Conservation (phyloP, 2,113 vertebrate genomes). For the Coturnix japonica region DNA sequence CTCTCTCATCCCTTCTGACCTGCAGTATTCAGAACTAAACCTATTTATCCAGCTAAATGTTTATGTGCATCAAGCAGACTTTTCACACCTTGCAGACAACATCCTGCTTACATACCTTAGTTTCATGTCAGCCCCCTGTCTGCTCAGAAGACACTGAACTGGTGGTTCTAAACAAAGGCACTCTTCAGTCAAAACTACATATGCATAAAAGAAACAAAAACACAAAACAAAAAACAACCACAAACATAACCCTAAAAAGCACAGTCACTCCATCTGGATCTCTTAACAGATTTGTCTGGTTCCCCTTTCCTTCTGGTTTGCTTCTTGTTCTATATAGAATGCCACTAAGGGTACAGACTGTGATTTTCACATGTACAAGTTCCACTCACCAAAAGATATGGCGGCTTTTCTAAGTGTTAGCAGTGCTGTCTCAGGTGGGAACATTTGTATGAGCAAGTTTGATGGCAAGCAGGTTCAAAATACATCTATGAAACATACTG, state of each 20-base stretch:
- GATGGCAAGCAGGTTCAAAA: constrained; percentile 1
- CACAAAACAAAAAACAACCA: not conserved
- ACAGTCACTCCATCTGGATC: not conserved
- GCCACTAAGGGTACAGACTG: not conserved
- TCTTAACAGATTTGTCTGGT: not conserved
- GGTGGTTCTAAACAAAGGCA: not conserved
- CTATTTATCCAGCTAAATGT: not conserved
- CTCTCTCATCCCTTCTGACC: not conserved
- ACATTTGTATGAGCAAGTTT: not conserved
- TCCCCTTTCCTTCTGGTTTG: not conserved
- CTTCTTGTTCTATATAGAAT: not conserved
- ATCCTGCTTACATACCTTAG: not conserved
- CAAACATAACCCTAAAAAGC: constrained; percentile 1
- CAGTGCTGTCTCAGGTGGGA: not conserved
- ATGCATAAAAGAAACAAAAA: not conserved
- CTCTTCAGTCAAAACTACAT: not conserved
- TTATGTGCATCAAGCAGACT: not conserved
- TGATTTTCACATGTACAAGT: not conserved
- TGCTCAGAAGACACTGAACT: not conserved
- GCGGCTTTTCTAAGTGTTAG: not conserved
- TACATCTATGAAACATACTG: not conserved
- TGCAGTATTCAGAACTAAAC: not conserved
- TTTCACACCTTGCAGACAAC: not conserved
- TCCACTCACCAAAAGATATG: not conserved
- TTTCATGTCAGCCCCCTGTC: not conserved